A percentile compares a stretch with the other conserved stretches of the same genome.
phyloP scores from a whole-genome alignment of 2,113 vertebrate species.

The Pseudorhombus dupliciocellatus region DNA sequence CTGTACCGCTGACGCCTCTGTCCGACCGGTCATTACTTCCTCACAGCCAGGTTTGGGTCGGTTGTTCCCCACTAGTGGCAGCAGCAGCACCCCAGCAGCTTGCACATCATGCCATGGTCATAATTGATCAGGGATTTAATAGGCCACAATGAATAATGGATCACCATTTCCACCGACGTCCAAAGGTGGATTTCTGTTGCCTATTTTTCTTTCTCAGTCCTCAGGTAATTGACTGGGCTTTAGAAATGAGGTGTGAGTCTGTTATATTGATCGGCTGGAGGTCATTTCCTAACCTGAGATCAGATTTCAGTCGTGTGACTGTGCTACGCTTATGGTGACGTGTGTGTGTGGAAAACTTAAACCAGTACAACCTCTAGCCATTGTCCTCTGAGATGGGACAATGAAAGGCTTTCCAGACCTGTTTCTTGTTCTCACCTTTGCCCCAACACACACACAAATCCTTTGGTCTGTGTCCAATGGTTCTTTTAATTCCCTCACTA shows the following conservation, averaged over 20 bases:
- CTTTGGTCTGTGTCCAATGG: slow-evolving; percentile 21
- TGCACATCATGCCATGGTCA: slow-evolving; percentile 40
- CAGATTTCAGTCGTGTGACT: slow-evolving; percentile 45
- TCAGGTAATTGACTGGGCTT: slow-evolving; percentile 55
- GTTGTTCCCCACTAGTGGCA: neutral
- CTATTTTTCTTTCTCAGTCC: slow-evolving; percentile 31
- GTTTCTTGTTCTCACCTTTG: slow-evolving; percentile 6
- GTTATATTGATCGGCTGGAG: slow-evolving; percentile 49
- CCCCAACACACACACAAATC: neutral
- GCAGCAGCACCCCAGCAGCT: slow-evolving; percentile 13
- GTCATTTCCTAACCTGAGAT: slow-evolving; percentile 38
- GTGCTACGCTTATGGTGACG: neutral
- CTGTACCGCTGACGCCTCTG: neutral
- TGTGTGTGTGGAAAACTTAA: neutral
- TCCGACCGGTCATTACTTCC: slow-evolving; percentile 7
- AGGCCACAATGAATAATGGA: slow-evolving; percentile 67
- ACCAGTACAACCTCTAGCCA: neutral
- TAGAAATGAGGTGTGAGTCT: slow-evolving; percentile 14
- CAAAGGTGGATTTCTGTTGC: slow-evolving; percentile 36
- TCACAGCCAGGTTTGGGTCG: neutral
- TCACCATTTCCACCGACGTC: slow-evolving; percentile 51
- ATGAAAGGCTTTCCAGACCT: slow-evolving; percentile 9
- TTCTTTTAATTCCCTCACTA: neutral
- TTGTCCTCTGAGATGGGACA: slow-evolving; percentile 20
- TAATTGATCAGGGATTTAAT: slow-evolving; percentile 56